phyloP scores from a whole-genome alignment of 1,140 invertebrate species.

The Eriosoma lanigerum region DNA sequence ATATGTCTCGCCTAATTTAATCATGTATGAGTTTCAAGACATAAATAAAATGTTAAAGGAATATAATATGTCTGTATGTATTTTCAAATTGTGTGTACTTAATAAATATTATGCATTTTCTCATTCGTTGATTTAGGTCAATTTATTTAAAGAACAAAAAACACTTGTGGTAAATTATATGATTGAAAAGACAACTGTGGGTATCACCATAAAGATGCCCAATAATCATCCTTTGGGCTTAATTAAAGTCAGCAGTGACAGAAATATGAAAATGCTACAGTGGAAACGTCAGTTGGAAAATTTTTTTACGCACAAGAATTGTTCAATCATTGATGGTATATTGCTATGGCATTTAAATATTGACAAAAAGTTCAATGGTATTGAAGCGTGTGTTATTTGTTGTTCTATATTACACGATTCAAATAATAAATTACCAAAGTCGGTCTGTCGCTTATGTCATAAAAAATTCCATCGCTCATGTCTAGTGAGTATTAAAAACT shows the following conservation, averaged over 20 bases:
- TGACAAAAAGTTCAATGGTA: constrained; percentile 85
- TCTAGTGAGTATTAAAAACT: constrained; percentile 70
- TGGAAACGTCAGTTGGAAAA: constrained; percentile 68
- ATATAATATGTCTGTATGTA: constrained; percentile 71
- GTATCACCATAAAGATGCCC: constrained; percentile 75
- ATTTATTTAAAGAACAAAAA: neutral
- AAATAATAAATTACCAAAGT: constrained; percentile 81
- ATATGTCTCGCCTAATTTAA: constrained; percentile 73
- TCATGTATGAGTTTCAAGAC: constrained; percentile 69
- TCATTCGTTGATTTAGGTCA: constrained; percentile 8
- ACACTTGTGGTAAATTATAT: constrained; percentile 73
- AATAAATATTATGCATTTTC: too few relatives aligned
- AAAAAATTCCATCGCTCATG: constrained; percentile 91
- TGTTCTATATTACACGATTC: constrained; percentile 85
- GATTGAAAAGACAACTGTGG: constrained; percentile 79
- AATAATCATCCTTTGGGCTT: constrained; percentile 78
- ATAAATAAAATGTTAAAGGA: too few relatives aligned
- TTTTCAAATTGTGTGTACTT: neutral
- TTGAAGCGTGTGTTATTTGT: constrained; percentile 93
- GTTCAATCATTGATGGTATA: constrained; percentile 81
- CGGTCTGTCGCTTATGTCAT: constrained; percentile 81
- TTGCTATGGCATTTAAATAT: constrained; percentile 86
- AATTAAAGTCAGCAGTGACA: constrained; percentile 70
- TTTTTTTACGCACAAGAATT: constrained; percentile 82
- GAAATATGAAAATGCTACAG: constrained; percentile 64